Evolutionary conservation across 1,140 invertebrate genomes (phyloP).

Genomic region (Panagrolaimus sp.): DNA sequence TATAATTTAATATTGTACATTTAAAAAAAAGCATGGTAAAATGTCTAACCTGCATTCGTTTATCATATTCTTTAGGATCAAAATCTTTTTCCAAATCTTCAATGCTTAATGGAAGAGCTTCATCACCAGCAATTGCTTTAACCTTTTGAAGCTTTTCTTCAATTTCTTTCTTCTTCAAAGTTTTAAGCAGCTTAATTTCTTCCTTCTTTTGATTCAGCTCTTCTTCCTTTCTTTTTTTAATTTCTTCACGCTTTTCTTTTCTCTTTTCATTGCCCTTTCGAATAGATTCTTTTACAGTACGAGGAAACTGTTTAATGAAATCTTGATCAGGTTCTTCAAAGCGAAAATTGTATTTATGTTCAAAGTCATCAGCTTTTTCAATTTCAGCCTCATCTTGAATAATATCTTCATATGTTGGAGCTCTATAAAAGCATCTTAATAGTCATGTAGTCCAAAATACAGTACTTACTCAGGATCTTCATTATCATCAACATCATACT

Average conservation of each 20-base stretch:
- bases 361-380: constrained; percentile 79
- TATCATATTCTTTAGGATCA: constrained; percentile 80
- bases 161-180: constrained; percentile 81
- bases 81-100: constrained; percentile 78
- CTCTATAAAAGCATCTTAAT: neutral
- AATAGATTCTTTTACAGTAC: constrained; percentile 76
- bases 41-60: constrained; percentile 68
- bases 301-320: constrained; percentile 82
- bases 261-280: constrained; percentile 73
- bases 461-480: constrained; percentile 54
- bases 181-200: constrained; percentile 78
- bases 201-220: constrained; percentile 77
- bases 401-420: constrained; percentile 67
- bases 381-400: constrained; percentile 68
- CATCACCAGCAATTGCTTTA: constrained; percentile 79
- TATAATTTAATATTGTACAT: constrained; percentile 43
- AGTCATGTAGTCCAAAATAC: neutral
- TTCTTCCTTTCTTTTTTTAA: constrained; percentile 69
- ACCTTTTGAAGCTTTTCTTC: constrained; percentile 78
- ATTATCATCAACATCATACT: constrained; percentile 66
- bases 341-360: constrained; percentile 88
- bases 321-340: constrained; percentile 92
- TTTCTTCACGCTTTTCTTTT: constrained; percentile 70
- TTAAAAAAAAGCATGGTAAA: constrained; percentile 17
- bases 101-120: constrained; percentile 62